These are phyloP conservation scores for Troides helena DNA, from an alignment of 2,888 invertebrate genomes.

Conservation along the genomic window DNA sequence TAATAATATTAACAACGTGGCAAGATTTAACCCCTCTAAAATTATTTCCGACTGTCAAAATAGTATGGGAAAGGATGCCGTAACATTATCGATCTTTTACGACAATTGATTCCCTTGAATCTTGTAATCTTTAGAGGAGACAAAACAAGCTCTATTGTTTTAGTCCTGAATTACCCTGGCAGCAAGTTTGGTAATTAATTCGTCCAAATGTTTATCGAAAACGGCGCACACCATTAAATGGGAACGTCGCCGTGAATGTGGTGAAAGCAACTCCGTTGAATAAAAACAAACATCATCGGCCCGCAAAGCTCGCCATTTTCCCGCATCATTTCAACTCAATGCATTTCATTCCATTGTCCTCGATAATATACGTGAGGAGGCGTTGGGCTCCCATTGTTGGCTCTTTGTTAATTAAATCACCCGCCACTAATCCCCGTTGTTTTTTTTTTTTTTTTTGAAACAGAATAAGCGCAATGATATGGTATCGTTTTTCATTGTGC, in stretches of 20 bases:
- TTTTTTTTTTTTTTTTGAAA: slow-evolving; percentile 8
- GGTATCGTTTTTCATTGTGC: background rate
- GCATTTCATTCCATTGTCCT: slow-evolving; percentile 27
- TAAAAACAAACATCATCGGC: slow-evolving; percentile 11
- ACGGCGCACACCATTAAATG: no score
- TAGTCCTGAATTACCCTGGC: no score
- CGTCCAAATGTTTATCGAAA: no score
- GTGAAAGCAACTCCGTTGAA: background rate
- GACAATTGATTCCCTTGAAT: no score
- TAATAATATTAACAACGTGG: no score
- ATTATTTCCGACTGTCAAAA: no score
- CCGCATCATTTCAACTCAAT: slow-evolving; percentile 25
- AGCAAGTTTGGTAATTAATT: no score
- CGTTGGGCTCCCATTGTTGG: slow-evolving; percentile 21
- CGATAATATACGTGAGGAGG: slow-evolving; percentile 19
- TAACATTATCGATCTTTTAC: no score
- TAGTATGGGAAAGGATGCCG: no score
- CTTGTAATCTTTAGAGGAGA: no score
- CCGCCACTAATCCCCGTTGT: slow-evolving; percentile 15
- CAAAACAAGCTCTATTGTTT: no score
- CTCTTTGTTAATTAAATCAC: slow-evolving; percentile 29
- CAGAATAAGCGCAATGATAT: slow-evolving; percentile 1
- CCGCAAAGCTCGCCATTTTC: slow-evolving; percentile 11
- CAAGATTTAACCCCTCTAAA: no score
- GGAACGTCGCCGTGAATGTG: background rate